Base-by-base conservation (phyloP, 2,797 vertebrate genomes). In the Myioborus miniatus region DNA sequence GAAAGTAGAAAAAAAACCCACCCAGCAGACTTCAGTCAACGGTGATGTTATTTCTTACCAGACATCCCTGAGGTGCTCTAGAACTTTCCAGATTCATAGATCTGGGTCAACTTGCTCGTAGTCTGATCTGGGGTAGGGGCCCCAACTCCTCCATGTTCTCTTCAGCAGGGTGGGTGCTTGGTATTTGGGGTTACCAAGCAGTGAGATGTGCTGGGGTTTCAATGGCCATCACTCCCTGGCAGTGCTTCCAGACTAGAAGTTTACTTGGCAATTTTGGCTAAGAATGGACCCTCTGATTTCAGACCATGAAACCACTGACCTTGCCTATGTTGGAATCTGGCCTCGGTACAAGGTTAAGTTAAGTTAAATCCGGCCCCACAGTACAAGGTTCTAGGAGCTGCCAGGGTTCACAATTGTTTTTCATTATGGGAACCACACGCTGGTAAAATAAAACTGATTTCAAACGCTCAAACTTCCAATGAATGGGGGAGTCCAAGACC, bases 381-480 rank as follows among this genome's bases (percentile, higher is more conserved):
- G 7, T 30, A 64, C 21, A 68, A 71, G 49, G 20, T 37, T 69
- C 20, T 30, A 65, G 53, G 50, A 78, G 20, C 30, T 87, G 18
- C 55, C 62, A 86, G 43, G n/a, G 67, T 60, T 92, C 87, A 89
- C 56, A 67, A 60, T 7, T 64, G 44, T 27, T 91, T 83, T 87
- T 89, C 49, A 70, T 70, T 89, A 85, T n/a, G 56, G 36, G 44
- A 92, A 93, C 47, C 34, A 64, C 46, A 88, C 4, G 5, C 47
- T 74, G 44, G 32, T 70, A 86, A 90, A 90, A 94, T 29, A 83
- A 89, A 93, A 74, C 44, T 65, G 59, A 82, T 69, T 94, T 94
- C 23, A 81, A 60, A 75, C 6, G 4, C 43, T 77, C 68, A 56
- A 43, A 47, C 19, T 76, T 82, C 37, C 63, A 81, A 30, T 64